phyloP scores from a whole-genome alignment of 2,797 vertebrate genomes.

The Notolabrus celidotus region DNA sequence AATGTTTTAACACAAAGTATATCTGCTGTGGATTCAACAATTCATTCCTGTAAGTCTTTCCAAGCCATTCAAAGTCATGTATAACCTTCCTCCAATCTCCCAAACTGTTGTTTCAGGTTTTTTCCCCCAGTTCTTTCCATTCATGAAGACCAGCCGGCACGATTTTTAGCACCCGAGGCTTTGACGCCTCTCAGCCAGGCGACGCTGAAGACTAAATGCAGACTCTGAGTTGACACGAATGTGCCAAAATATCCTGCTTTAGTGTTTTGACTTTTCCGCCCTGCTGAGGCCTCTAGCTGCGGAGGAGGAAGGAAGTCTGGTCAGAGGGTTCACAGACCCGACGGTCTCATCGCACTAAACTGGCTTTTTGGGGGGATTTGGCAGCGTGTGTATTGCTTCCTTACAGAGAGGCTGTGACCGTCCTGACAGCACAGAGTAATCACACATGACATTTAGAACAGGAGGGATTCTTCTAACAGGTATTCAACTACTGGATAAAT shows the following conservation, averaged over 20 bases:
- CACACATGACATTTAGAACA: too few relatives aligned
- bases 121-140: constrained; percentile 17
- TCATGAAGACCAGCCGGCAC: constrained; percentile 16
- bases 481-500: too few relatives aligned
- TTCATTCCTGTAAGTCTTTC: constrained; percentile 14
- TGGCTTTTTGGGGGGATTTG: constrained; percentile 22
- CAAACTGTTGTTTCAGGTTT: too few relatives aligned
- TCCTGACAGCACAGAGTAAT: neutral
- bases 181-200: constrained; percentile 14
- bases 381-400: constrained; percentile 67
- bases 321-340: constrained; percentile 42
- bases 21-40: constrained; percentile 5
- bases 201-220: constrained; percentile 27
- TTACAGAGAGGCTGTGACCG: constrained; percentile 18
- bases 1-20: neutral
- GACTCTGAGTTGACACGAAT: constrained; percentile 46
- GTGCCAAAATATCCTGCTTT: constrained; percentile 44
- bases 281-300: constrained; percentile 45
- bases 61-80: constrained; percentile 11
- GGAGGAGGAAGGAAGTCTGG: constrained; percentile 75
- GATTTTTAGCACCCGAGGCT: constrained; percentile 5
- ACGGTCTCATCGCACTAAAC: constrained; percentile 17
- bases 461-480: too few relatives aligned
- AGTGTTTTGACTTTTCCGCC: constrained; percentile 65
- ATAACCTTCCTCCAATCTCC: constrained; percentile 42